Conservation (phyloP, 2,888 invertebrate genomes). For the Periphyllus acericola region DNA sequence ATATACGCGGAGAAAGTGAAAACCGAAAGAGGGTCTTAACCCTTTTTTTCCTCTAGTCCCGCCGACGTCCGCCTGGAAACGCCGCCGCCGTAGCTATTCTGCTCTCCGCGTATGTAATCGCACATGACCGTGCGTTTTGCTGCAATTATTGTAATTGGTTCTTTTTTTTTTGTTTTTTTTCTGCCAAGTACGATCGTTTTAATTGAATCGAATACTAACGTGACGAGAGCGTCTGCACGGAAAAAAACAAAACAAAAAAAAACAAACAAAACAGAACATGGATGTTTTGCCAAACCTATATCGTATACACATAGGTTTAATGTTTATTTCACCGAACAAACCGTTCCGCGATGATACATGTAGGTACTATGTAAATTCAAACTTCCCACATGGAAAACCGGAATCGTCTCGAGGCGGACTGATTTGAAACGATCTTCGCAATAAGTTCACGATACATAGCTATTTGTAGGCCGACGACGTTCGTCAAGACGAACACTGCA, state of each 20-base stretch:
- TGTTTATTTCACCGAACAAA: neutral
- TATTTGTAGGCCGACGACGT: neutral
- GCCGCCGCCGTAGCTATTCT: neutral
- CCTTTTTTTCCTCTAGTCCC: slow-evolving; percentile 22
- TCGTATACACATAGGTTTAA: neutral
- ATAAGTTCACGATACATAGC: neutral
- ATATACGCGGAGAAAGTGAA: neutral
- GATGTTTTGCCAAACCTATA: neutral
- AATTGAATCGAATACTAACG: neutral
- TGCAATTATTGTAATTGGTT: neutral
- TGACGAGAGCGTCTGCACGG: too few relatives aligned
- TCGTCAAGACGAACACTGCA: neutral
- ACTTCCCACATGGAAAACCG: neutral
- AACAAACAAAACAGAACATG: neutral
- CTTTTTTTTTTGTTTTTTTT: neutral
- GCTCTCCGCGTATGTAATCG: neutral
- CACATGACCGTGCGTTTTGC: neutral
- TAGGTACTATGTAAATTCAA: neutral
- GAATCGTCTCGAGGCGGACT: neutral
- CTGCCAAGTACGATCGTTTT: neutral
- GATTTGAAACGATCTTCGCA: neutral
- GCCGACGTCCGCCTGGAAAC: neutral
- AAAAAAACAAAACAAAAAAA: neutral
- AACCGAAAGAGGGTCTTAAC: slow-evolving; percentile 44
- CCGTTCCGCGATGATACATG: neutral